Conservation (phyloP, 1,140 invertebrate genomes). For the Drosophila truncata region DNA sequence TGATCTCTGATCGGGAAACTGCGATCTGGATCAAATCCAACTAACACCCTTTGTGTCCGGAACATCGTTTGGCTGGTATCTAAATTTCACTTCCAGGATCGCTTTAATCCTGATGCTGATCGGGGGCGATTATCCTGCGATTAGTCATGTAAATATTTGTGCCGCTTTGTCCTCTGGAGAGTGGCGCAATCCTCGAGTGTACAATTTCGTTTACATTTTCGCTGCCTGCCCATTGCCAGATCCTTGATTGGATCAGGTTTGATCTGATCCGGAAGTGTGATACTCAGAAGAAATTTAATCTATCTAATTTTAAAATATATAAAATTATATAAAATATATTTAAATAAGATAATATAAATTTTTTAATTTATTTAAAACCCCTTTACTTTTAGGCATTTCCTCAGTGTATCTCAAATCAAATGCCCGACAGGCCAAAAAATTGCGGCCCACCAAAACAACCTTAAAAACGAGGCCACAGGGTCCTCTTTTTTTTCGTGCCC, state of each 20-base stretch:
- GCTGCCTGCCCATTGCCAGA: slow-evolving; percentile 22
- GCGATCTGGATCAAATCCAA: slow-evolving; percentile 25
- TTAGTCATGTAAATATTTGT: slow-evolving; percentile 53
- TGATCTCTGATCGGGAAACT: slow-evolving; percentile 23
- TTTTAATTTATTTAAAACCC: background rate
- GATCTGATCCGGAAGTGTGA: slow-evolving; percentile 42
- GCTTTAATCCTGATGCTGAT: slow-evolving; percentile 48
- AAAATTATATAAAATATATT: too few relatives aligned
- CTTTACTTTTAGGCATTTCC: background rate
- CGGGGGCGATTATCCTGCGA: slow-evolving; percentile 48
- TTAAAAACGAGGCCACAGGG: slow-evolving; percentile 72
- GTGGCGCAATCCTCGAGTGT: slow-evolving; percentile 35
- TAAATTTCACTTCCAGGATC: slow-evolving; percentile 26
- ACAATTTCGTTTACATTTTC: slow-evolving; percentile 18
- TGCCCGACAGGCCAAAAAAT: slow-evolving; percentile 68
- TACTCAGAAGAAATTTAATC: slow-evolving; percentile 5
- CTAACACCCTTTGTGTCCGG: slow-evolving; percentile 48
- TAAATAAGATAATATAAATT: background rate
- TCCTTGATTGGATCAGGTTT: slow-evolving; percentile 49
- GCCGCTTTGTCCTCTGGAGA: background rate
- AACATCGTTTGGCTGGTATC: slow-evolving; percentile 3
- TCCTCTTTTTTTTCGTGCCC: background rate
- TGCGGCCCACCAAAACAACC: slow-evolving; percentile 71
- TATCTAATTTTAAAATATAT: too few relatives aligned
- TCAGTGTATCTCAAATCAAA: slow-evolving; percentile 59